Conservation (phyloP, 2,113 vertebrate species). For the Astur gentilis region DNA sequence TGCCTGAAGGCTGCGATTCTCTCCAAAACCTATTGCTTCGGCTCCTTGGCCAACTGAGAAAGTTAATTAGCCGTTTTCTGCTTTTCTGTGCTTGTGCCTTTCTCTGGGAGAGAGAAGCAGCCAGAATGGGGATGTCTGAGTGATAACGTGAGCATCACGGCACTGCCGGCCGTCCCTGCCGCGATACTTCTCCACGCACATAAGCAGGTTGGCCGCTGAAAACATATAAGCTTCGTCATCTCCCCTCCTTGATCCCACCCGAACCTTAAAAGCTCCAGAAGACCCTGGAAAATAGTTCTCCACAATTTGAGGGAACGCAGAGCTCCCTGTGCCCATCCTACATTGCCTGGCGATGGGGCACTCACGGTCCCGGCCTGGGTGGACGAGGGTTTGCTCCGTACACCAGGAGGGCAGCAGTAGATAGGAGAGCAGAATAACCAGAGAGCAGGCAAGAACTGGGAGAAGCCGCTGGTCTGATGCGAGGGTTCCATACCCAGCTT, state of each 20-base stretch:
- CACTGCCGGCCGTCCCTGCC: background rate
- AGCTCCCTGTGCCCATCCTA: background rate
- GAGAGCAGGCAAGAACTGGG: background rate
- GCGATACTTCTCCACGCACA: fast-evolving
- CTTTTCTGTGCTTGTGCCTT: background rate
- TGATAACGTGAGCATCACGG: background rate
- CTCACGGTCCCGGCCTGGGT: fast-evolving
- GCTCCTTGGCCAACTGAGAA: background rate
- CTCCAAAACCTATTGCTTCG: background rate
- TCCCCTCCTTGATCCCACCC: background rate
- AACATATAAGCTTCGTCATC: background rate
- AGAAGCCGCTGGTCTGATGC: background rate
- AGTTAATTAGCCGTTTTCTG: constrained; percentile 27
- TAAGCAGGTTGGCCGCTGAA: background rate
- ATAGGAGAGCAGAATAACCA: background rate
- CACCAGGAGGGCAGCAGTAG: background rate
- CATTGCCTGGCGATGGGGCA: fast-evolving
- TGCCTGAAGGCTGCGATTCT: background rate
- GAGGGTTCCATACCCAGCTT: background rate
- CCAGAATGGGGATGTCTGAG: background rate
- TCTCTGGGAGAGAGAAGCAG: background rate
- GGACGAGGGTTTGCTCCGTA: fast-evolving
- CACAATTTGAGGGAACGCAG: fast-evolving
- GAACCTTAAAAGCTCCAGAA: background rate
- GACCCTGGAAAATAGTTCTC: background rate